Base-by-base conservation (phyloP, 2,113 vertebrate genomes). In the Zingel zingel region DNA sequence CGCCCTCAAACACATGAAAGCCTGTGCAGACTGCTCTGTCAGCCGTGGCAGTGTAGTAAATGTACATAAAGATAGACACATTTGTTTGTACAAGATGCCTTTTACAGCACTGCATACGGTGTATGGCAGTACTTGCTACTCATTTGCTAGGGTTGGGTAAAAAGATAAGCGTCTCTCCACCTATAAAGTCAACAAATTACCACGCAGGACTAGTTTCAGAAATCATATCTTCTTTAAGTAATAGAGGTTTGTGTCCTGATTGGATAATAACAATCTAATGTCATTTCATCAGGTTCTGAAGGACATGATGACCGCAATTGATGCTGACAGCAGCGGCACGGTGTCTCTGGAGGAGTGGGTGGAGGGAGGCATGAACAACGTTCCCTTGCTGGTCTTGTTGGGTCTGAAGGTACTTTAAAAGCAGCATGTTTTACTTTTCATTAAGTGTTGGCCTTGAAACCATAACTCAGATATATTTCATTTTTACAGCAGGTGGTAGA, bases 241-340 rank as follows among this genome's bases (percentile, higher is more conserved):
- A 62, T 21, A 74, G 51, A 74, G 57, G 57, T 9, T 4, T 48
- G 57, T 74, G 71, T 69, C n/a, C 10, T 67, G 56, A 66, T 77
- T 70, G 62, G 39, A 65, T 80, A 51, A 77, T 77, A 77, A 75
- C 50, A 64, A 65, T 36, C 33, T 27, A 65, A 73, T 90, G 23
- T 73, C 11, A 15, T 86, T 76, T 72, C 62, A 43, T 71, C 93
- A 99, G 98, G 97, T 98, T 74, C 93, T 98, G 82, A 96, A 97
- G 90, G 97, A 98, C 90, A 98, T 98, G 97, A 98, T 98, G 97
- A 96, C 93, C 18, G 97, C 97, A 1, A 97, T 99, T 1, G 98
- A 99, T 81, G 96, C 96, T 5, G 97, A 99, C 45, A 95, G 96
- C 91, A 98, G 96, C 1, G 97, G 97, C 43, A 96, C 96, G 0